Conservation (phyloP, 1,140 invertebrate genomes). For the Ostrea denselamellosa region DNA sequence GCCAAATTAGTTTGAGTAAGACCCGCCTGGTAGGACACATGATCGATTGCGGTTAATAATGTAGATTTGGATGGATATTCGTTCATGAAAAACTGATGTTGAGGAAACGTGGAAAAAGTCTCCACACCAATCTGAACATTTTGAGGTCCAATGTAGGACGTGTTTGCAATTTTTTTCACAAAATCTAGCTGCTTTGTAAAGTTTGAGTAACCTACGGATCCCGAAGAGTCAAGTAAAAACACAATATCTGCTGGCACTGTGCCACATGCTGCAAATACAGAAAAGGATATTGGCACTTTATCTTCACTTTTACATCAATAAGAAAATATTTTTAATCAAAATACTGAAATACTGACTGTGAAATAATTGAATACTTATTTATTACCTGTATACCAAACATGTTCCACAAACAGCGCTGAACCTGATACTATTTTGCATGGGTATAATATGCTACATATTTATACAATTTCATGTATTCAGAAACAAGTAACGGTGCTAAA, state of each 20-base stretch:
- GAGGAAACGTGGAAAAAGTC: conserved; percentile 35
- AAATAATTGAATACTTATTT: no score
- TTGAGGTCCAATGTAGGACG: conserved; percentile 55
- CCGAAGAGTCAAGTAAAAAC: conserved; percentile 60
- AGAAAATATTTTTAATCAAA: no score
- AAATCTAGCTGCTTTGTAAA: conserved; percentile 59
- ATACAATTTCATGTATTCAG: no score
- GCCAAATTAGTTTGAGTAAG: conserved; percentile 54
- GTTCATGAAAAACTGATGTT: conserved; percentile 49
- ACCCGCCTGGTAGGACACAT: conserved; percentile 45
- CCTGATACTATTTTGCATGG: no score
- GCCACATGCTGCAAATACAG: conserved; percentile 32
- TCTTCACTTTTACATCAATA: neutral
- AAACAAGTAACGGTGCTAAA: no score
- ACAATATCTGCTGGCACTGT: conserved; percentile 57
- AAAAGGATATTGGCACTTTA: neutral
- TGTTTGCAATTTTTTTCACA: conserved; percentile 54
- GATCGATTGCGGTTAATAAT: conserved; percentile 38
- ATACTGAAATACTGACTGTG: no score
- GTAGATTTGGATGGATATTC: conserved; percentile 27
- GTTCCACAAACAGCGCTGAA: no score
- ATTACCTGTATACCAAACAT: no score
- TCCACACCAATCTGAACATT: conserved; percentile 55
- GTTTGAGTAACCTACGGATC: conserved; percentile 49
- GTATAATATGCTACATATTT: no score